Evolutionary conservation across 2,113 vertebrate species (phyloP).

Genomic region (Tragulus kanchil): DNA sequence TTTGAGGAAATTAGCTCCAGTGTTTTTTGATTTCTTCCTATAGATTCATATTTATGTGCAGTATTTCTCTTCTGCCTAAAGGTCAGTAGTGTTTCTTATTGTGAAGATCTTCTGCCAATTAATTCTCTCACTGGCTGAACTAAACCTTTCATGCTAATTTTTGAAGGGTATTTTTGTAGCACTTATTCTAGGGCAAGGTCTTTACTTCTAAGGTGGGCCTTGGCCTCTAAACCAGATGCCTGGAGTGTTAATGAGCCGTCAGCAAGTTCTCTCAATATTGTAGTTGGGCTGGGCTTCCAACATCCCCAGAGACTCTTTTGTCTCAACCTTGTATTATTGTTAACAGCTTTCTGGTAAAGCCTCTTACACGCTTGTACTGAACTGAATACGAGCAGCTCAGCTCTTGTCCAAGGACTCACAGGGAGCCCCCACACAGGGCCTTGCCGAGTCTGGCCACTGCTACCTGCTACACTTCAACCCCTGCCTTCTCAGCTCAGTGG

Average conservation of each 20-base stretch:
- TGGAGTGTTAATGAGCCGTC: not conserved
- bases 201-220: not conserved
- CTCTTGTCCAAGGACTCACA: not conserved
- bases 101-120: not conserved
- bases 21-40: not conserved
- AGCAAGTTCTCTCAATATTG: not conserved
- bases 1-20: not conserved
- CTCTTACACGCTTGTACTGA: not conserved
- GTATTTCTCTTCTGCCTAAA: not conserved
- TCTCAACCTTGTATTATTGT: not conserved
- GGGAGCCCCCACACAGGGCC: not conserved
- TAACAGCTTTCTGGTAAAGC: not conserved
- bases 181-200: not conserved
- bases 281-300: not conserved
- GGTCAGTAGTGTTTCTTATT: not conserved
- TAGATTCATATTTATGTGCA: not conserved
- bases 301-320: not conserved
- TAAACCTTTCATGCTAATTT: not conserved
- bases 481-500: not conserved
- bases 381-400: not conserved
- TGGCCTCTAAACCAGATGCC: not conserved
- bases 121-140: not conserved
- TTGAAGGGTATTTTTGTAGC: not conserved
- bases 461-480: not conserved
- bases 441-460: not conserved